These are phyloP conservation scores for Apamea anceps DNA, from an alignment of 2,888 invertebrate genomes.

Conservation along the genomic window DNA sequence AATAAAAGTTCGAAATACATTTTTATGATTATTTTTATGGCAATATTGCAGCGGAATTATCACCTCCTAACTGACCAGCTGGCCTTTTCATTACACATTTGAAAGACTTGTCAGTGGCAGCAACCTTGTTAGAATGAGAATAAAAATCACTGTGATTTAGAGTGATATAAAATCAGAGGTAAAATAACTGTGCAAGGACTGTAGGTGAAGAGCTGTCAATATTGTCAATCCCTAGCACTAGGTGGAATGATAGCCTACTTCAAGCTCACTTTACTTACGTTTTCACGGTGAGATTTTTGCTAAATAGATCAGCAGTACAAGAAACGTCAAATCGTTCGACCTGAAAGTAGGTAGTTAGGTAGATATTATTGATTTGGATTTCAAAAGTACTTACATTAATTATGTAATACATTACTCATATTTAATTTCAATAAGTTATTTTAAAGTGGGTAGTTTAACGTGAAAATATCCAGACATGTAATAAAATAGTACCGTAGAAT, in stretches of 20 bases:
- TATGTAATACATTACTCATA: background rate
- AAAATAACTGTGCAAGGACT: no score
- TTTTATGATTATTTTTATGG: background rate
- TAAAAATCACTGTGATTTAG: no score
- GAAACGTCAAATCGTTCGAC: no score
- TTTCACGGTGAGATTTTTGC: background rate
- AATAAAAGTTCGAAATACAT: background rate
- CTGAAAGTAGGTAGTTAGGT: no score
- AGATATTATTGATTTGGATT: background rate
- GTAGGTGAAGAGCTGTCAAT: background rate
- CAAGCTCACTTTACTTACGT: no score
- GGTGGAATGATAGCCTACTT: no score
- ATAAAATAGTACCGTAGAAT: background rate
- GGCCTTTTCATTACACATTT: background rate
- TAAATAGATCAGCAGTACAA: background rate
- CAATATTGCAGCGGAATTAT: background rate
- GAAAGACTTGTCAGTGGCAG: background rate
- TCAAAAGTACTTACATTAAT: background rate
- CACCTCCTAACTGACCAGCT: background rate
- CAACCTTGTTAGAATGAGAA: no score
- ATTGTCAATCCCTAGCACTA: background rate
- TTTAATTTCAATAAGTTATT: background rate
- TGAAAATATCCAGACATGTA: no score
- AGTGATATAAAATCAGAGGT: no score
- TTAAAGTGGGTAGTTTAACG: background rate